Base-by-base conservation (phyloP, 1,140 invertebrate genomes). In the Drosophila bifasciata region DNA sequence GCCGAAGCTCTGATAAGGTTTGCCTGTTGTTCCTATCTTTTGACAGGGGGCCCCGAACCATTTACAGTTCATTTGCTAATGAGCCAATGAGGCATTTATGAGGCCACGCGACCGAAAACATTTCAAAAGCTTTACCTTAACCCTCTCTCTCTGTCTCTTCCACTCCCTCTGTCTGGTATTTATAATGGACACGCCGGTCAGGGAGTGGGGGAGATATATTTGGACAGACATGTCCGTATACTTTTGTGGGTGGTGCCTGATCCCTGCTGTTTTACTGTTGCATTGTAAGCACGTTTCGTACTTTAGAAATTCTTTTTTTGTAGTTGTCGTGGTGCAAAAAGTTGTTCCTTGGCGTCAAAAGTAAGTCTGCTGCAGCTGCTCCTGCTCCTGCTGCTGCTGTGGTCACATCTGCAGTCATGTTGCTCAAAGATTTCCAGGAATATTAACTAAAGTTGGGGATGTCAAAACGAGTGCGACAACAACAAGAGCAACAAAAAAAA, bases 61-160 rank as follows among this genome's bases (percentile, higher is more conserved):
- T 86, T 84, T 75, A 67, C 81, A 81, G 68, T 74, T 80, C 68
- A 85, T 85, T 85, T 85, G 51, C 77, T 85, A 86, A 85, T 85
- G 81, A 85, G 73, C 69, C 81, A 85, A 77, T 85, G 75, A 86
- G 71, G 75, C 71, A 77, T 74, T 77, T 74, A 74, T 64, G 50
- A 67, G 28, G 60, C 78, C 67, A 84, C 56, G 67, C 58, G 72
- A 49, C 62, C 32, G 17, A 52, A 52, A 50, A 32, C 67, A 15
- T 49, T 55, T 46, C 45, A 16, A 60, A 53, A 48, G 40, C 23
- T 59, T 43, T 59, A 32, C 39, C 48, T 39, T 21, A 55, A 53
- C 44, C 25, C 40, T 7, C 6, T 40, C 17, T 7, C 4, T 36
- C 28, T 36, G 8, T 32, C 25, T 28, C 25, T 7, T n/a, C n/a